Conservation (phyloP, 2,888 invertebrate genomes). For the Hirudinaria manillensis region DNA sequence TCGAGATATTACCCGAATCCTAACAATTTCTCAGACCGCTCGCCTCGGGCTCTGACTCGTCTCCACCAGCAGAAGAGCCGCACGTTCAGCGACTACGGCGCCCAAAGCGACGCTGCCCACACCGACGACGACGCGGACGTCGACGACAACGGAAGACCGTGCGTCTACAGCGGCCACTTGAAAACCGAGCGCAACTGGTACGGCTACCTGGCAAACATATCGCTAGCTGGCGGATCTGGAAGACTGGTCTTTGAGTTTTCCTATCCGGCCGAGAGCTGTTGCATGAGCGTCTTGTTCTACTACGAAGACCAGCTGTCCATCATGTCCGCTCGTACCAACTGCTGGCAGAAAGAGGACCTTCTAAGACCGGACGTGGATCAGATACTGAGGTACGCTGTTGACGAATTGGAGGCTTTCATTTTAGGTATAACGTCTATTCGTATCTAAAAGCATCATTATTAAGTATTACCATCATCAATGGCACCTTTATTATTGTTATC, state of each 20-base stretch:
- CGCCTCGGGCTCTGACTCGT: too few relatives aligned
- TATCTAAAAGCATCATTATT: too few relatives aligned
- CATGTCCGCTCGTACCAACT: slow-evolving; percentile 38
- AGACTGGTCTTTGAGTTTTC: slow-evolving; percentile 38
- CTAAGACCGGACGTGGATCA: slow-evolving; percentile 37
- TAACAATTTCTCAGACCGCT: too few relatives aligned
- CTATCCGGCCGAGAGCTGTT: slow-evolving; percentile 39
- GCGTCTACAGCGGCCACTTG: slow-evolving; percentile 38
- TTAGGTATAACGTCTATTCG: too few relatives aligned
- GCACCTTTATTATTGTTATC: too few relatives aligned
- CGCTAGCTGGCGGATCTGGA: slow-evolving; percentile 35
- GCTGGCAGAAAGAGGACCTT: slow-evolving; percentile 39
- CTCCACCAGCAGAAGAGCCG: too few relatives aligned
- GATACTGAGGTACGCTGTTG: slow-evolving; percentile 32
- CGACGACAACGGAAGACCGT: slow-evolving; percentile 31
- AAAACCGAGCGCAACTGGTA: slow-evolving; percentile 37
- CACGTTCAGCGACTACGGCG: neutral
- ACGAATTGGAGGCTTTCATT: too few relatives aligned
- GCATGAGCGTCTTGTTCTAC: slow-evolving; percentile 40
- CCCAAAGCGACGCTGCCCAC: neutral
- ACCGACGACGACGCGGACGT: slow-evolving; percentile 10
- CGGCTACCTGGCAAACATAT: slow-evolving; percentile 39
- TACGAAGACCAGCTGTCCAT: slow-evolving; percentile 38
- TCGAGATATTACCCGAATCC: too few relatives aligned
- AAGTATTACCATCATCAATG: too few relatives aligned